phyloP scores from a whole-genome alignment of 1,140 invertebrate species.

The Tetragnatha versicolor region DNA sequence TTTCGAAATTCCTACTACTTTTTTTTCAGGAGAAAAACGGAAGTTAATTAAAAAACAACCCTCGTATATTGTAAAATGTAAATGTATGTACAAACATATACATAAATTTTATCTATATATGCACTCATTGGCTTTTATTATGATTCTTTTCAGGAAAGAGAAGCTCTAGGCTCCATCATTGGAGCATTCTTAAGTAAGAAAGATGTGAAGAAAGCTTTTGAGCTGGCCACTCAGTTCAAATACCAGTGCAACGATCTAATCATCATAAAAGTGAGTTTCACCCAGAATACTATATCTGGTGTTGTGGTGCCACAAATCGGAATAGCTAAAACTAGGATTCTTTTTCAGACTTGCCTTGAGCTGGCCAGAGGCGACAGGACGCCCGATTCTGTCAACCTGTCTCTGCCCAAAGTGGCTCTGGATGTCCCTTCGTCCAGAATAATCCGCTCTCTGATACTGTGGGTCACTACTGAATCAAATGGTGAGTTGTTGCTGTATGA shows the following conservation, averaged over 20 bases:
- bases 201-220: constrained; percentile 28
- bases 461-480: neutral
- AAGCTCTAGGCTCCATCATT: constrained; percentile 28
- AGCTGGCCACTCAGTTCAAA: constrained; percentile 27
- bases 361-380: constrained; percentile 1
- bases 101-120: too few relatives aligned
- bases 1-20: too few relatives aligned
- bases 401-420: neutral
- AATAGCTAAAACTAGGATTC: neutral
- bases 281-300: neutral
- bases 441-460: constrained; percentile 20
- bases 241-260: constrained; percentile 32
- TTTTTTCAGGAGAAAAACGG: too few relatives aligned
- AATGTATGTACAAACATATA: too few relatives aligned
- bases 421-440: constrained; percentile 16
- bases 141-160: constrained; percentile 23
- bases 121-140: too few relatives aligned
- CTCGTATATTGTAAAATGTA: too few relatives aligned
- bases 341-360: constrained; percentile 27
- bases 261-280: constrained; percentile 31
- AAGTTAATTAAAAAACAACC: too few relatives aligned
- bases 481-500: constrained; percentile 21
- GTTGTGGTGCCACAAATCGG: neutral
- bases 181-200: constrained; percentile 26
- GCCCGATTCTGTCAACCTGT: neutral